phyloP scores from a whole-genome alignment of 2,888 invertebrate genomes.

The Melanophora roralis region DNA sequence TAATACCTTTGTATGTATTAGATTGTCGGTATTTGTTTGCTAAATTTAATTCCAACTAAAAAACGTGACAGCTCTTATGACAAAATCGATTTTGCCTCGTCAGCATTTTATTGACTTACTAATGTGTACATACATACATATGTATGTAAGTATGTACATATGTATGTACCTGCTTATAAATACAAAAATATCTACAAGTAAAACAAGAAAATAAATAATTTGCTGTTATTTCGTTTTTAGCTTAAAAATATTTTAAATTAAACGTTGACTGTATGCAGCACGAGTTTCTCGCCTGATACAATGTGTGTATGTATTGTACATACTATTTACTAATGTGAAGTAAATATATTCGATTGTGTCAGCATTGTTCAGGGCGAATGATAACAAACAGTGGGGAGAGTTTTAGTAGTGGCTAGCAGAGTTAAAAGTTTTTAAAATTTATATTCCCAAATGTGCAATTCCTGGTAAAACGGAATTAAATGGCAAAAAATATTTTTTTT shows the following conservation, averaged over 20 bases:
- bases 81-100: slow-evolving; percentile 23
- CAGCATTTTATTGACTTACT: slow-evolving; percentile 24
- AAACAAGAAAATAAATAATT: slow-evolving; percentile 8
- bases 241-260: background rate
- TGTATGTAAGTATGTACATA: too few species aligned
- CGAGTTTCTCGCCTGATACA: slow-evolving; percentile 59
- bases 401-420: background rate
- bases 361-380: background rate
- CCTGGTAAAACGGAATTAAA: too few species aligned
- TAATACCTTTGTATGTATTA: too few species aligned
- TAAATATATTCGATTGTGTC: background rate
- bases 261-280: slow-evolving; percentile 36
- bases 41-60: slow-evolving; percentile 39
- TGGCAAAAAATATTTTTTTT: too few species aligned
- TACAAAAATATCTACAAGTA: too few species aligned
- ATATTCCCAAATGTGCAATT: too few species aligned
- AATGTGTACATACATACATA: too few species aligned
- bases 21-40: slow-evolving; percentile 1
- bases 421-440: background rate
- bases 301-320: background rate
- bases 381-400: background rate
- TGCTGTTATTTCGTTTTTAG: background rate
- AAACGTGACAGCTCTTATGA: slow-evolving; percentile 41
- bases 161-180: too few species aligned
- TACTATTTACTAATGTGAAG: background rate